A percentile compares a stretch with the other conserved stretches of the same genome.
Conservation (phyloP, 1,140 invertebrate species). For the Dendrolimus kikuchii region DNA sequence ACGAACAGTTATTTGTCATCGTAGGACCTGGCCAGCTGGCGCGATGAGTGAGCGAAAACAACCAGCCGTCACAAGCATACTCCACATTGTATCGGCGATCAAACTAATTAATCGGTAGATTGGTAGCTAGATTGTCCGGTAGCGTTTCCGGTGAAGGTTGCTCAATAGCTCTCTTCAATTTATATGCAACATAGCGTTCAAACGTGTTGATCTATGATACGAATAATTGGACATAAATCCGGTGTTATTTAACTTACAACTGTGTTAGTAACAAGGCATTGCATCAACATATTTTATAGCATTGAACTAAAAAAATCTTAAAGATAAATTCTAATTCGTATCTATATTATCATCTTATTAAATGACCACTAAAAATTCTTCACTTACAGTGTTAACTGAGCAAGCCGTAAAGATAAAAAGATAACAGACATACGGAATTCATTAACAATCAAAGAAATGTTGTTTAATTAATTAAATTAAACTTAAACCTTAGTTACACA, state of each 20-base stretch:
- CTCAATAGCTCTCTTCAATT: conserved; percentile 49
- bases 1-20: conserved; percentile 41
- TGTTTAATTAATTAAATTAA: too few relatives aligned
- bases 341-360: too few relatives aligned
- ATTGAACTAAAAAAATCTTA: too few relatives aligned
- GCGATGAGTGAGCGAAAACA: conserved; percentile 60
- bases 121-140: conserved; percentile 52
- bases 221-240: conserved; percentile 25
- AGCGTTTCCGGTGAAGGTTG: conserved; percentile 64
- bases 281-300: too few relatives aligned
- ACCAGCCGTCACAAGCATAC: conserved; percentile 44
- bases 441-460: too few relatives aligned
- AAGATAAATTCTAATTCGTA: too few relatives aligned
- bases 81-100: conserved; percentile 55
- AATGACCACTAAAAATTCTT: too few relatives aligned
- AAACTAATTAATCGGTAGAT: conserved; percentile 65
- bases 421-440: too few relatives aligned
- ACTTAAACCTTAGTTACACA: too few relatives aligned
- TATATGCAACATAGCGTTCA: conserved; percentile 29
- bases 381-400: too few relatives aligned
- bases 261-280: too few relatives aligned
- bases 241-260: conserved; percentile 9
- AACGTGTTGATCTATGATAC: conserved; percentile 57
- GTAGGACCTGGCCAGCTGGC: conserved; percentile 31
- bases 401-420: too few relatives aligned